Base-by-base conservation (phyloP, 2,888 invertebrate species). In the Metalampra italica region DNA sequence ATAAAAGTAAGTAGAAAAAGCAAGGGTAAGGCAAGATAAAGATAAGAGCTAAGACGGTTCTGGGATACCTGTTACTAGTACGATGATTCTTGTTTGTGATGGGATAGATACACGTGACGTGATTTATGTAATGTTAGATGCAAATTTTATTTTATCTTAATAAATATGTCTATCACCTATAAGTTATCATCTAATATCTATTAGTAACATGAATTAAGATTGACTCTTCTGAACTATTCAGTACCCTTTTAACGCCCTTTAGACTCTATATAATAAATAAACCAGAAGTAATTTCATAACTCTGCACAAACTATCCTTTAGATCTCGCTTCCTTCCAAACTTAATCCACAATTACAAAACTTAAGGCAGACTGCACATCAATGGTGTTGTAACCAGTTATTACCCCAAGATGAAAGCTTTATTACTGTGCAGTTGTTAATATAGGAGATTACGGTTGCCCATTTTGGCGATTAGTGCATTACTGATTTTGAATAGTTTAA, bases 331-430 rank as follows among this genome's bases (percentile, higher is more conserved):
- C 43, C 43, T 43, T 43, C 30, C 8, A 46, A 9, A 12, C 30
- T 29, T 29, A 46, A 42, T 42, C 45, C 44, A 37, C 45, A 45
- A 47, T 47, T 51, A 43, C 51, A 48, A 51, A 51, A 51, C 45
- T n/a, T 51, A 47, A 51, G 42, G 47, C 45, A 9, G 37, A 49
- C 60, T 58, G 55, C 59, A 66, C 65, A 66, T 45, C 51, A 36
- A n/a, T 11, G 9, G 41, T 44, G 43, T 62, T 62, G 56, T 56
- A 65, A 66, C 50, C 47, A 44, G 49, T 60, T 61, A 73, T 73
- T 73, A 71, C 65, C 60, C 61, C 22, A 29, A 68, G 64, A 72
- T 70, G 64, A 64, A 57, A 45, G 48, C 57, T 63, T 62, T 60
- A 66, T 69, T 64, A 64, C 60, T 61, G 60, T 59, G 13, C 29